These are phyloP conservation scores for Protomyctophum bolini DNA, from an alignment of 2,113 vertebrate genomes.

Conservation along the genomic window DNA sequence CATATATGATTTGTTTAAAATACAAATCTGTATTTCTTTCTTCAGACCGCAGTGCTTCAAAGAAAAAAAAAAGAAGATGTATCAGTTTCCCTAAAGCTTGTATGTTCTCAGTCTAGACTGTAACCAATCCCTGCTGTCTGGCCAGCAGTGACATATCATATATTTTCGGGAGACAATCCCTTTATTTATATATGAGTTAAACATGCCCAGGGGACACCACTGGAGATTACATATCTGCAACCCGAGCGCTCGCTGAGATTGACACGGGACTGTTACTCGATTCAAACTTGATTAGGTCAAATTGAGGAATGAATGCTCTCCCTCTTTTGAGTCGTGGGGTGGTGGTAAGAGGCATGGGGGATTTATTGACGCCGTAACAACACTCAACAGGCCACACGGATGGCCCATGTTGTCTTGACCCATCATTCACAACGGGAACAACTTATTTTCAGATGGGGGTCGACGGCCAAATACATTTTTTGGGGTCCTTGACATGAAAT, in stretches of 20 bases:
- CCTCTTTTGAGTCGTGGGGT: slow-evolving; percentile 50
- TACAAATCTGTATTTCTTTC: background rate
- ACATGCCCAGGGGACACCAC: slow-evolving; percentile 74
- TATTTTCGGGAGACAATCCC: slow-evolving; percentile 80
- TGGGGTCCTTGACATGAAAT: too few species aligned
- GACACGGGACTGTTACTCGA: slow-evolving; percentile 77
- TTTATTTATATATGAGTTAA: slow-evolving; percentile 81
- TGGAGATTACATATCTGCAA: slow-evolving; percentile 80
- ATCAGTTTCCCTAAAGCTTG: slow-evolving; percentile 50
- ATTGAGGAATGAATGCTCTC: slow-evolving; percentile 77
- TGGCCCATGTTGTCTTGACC: slow-evolving; percentile 29
- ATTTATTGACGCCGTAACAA: slow-evolving; percentile 56
- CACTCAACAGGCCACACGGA: background rate
- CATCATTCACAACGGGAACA: too few species aligned
- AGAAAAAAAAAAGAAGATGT: slow-evolving; percentile 51
- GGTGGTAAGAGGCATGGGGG: slow-evolving; percentile 27
- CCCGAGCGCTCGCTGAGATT: slow-evolving; percentile 71
- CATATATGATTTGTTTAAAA: background rate
- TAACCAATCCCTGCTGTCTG: slow-evolving; percentile 75
- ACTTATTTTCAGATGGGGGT: too few species aligned
- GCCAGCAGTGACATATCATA: slow-evolving; percentile 75
- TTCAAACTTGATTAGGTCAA: slow-evolving; percentile 80
- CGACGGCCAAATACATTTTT: too few species aligned
- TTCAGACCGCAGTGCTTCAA: slow-evolving; percentile 12
- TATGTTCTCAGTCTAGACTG: slow-evolving; percentile 73